Percentiles rank a stretch among this genome's conserved stretches.
These are phyloP conservation scores for Mesocricetus auratus DNA, from an alignment of 2,113 vertebrate genomes.

Conservation along the genomic window DNA sequence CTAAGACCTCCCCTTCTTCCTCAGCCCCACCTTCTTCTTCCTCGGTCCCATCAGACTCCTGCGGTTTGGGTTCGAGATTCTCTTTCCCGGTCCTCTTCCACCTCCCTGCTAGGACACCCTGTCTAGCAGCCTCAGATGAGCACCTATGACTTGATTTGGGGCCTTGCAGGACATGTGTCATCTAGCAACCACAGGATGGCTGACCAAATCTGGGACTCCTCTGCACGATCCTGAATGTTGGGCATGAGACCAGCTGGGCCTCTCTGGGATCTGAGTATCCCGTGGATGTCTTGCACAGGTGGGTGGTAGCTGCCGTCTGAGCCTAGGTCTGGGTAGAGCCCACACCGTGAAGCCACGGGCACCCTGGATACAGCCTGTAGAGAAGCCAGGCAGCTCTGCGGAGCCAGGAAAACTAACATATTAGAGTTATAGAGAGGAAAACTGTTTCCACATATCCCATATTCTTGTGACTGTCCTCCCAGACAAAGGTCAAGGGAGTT, in stretches of 20 bases:
- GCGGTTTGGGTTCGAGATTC: background rate
- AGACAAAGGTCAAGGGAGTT: background rate
- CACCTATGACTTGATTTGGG: background rate
- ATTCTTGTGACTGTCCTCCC: background rate
- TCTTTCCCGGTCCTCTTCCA: background rate
- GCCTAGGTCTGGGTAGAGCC: background rate
- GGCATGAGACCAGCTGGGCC: background rate
- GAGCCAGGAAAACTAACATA: background rate
- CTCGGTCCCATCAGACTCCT: background rate
- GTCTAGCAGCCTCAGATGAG: background rate
- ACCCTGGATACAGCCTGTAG: no score
- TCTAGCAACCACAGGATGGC: background rate
- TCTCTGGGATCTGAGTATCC: background rate
- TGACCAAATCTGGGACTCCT: background rate
- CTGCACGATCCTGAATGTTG: background rate
- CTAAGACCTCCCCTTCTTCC: background rate
- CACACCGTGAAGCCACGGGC: background rate
- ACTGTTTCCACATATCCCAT: background rate
- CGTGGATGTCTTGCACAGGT: no score
- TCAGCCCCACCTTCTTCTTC: no score
- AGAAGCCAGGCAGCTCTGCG: background rate
- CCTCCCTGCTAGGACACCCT: background rate
- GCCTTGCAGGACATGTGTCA: background rate
- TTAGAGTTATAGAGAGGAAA: background rate
- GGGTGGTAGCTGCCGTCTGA: no score